phyloP scores from a whole-genome alignment of 2,113 vertebrate species.

The Copsychus sechellarum region DNA sequence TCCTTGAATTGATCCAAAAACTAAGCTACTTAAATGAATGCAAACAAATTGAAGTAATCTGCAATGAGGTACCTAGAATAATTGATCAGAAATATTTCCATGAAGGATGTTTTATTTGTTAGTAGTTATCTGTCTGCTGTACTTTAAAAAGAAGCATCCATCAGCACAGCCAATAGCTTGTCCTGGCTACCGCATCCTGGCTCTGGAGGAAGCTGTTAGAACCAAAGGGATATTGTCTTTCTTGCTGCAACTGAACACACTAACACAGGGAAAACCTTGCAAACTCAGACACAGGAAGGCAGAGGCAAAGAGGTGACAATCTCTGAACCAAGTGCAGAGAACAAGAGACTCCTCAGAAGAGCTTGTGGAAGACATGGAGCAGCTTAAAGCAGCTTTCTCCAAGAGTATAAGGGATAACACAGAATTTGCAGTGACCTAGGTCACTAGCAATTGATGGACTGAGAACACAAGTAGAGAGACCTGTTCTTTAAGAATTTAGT shows the following conservation, averaged over 20 bases:
- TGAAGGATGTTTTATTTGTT: background rate
- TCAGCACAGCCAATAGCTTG: background rate
- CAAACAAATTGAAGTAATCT: background rate
- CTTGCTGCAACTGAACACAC: background rate
- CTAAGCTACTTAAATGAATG: background rate
- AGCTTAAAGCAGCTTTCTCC: background rate
- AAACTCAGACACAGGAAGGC: background rate
- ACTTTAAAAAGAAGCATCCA: background rate
- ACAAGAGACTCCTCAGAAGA: background rate
- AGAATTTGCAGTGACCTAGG: background rate
- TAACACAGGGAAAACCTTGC: background rate
- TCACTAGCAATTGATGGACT: background rate
- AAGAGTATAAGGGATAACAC: background rate
- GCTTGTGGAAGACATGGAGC: accelerated
- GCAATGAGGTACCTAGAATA: background rate
- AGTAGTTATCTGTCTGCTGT: background rate
- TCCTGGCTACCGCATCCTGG: background rate
- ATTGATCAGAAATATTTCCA: background rate
- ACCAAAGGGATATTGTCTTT: background rate
- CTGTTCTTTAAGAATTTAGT: background rate
- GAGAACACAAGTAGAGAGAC: background rate
- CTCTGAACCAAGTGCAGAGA: background rate
- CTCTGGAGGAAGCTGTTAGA: background rate
- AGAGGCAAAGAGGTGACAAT: background rate
- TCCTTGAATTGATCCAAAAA: background rate